Evolutionary conservation across 2,888 invertebrate species (phyloP).

Genomic region (Clepsis dumicolana): DNA sequence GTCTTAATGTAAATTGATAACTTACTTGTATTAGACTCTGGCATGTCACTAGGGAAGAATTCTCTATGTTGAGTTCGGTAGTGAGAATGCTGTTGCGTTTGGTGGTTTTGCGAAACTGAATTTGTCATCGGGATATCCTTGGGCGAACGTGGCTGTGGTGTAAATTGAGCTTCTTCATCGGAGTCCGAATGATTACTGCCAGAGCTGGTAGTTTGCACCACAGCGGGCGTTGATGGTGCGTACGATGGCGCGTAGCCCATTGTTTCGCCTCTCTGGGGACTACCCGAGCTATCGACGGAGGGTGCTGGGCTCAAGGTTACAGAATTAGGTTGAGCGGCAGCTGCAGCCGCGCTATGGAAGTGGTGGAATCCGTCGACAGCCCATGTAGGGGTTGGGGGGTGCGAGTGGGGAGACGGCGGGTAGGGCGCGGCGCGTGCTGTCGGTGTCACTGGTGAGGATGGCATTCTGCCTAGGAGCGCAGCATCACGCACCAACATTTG

Average conservation of each 20-base stretch:
- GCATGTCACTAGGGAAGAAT: conserved; percentile 92
- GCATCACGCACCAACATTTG: conserved; percentile 94
- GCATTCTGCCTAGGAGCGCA: conserved; percentile 91
- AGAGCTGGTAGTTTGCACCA: conserved; percentile 83
- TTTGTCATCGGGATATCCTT: conserved; percentile 73
- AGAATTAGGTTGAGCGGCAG: conserved; percentile 91
- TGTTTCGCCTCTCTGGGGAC: conserved; percentile 91
- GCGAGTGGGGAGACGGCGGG: conserved; percentile 92
- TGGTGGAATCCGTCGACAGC: conserved; percentile 84
- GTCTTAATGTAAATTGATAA: conserved; percentile 51
- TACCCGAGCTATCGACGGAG: conserved; percentile 94
- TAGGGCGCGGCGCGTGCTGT: conserved; percentile 90
- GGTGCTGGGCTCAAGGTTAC: conserved; percentile 96
- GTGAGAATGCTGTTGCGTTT: conserved; percentile 74
- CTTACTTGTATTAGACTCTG: conserved; percentile 96
- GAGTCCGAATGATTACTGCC: conserved; percentile 93
- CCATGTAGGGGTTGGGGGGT: conserved; percentile 93
- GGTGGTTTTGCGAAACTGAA: conserved; percentile 73
- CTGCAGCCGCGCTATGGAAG: conserved; percentile 89
- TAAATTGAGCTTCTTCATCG: conserved; percentile 90
- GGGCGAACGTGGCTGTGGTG: conserved; percentile 88
- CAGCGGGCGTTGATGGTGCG: conserved; percentile 70
- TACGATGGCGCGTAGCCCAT: conserved; percentile 74
- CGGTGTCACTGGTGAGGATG: conserved; percentile 93
- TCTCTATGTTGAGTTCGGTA: conserved; percentile 85